phyloP scores from a whole-genome alignment of 2,797 vertebrate species.

The Premnoplex brunnescens region DNA sequence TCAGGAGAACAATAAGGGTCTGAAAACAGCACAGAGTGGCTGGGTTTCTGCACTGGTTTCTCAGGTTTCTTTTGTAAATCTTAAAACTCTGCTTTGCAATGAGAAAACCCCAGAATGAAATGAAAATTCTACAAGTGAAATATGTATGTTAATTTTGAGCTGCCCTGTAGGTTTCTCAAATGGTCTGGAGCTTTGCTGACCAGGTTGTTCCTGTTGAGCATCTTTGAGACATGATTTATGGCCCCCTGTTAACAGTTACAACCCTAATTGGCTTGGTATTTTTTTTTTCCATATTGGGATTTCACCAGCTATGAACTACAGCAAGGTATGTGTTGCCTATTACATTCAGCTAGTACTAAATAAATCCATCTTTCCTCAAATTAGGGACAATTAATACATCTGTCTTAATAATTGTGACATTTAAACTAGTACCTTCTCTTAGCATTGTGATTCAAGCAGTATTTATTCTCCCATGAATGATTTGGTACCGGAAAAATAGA shows the following conservation, averaged over 20 bases:
- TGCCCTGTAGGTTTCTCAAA: not conserved
- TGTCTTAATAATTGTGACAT: constrained; percentile 40
- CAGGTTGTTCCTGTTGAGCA: not conserved
- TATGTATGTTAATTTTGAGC: not conserved
- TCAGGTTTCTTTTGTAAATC: not conserved
- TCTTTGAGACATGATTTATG: not conserved
- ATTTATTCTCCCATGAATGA: not conserved
- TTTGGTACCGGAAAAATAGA: not conserved
- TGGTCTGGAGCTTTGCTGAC: not conserved
- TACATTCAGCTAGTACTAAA: not conserved
- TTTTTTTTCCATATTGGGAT: constrained; percentile 10
- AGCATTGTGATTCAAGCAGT: constrained; percentile 6
- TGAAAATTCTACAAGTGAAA: not conserved
- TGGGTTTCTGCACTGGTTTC: not conserved
- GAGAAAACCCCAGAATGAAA: not conserved
- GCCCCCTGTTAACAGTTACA: not conserved
- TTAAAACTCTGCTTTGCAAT: not conserved
- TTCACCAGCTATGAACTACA: not conserved
- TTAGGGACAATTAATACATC: constrained; percentile 48
- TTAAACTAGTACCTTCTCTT: constrained; percentile 28
- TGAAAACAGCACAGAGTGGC: not conserved
- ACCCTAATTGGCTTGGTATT: not conserved
- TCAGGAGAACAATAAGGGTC: not conserved
- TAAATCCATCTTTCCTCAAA: constrained; percentile 15
- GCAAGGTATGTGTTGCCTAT: not conserved